These are phyloP conservation scores for Odontomachus brunneus DNA, from an alignment of 1,140 invertebrate species.

Conservation along the genomic window DNA sequence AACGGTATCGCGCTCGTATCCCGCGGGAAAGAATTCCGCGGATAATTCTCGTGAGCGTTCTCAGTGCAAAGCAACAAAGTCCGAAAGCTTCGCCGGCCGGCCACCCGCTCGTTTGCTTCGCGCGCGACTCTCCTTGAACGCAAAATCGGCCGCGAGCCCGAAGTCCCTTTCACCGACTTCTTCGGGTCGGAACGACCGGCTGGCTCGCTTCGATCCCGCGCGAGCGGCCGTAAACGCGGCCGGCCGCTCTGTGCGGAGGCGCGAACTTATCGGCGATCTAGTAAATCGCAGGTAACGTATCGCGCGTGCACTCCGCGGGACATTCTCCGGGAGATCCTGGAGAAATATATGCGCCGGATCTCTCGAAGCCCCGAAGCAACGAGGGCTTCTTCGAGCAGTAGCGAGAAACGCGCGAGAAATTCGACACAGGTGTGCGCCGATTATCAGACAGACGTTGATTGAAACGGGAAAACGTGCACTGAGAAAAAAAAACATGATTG, in stretches of 20 bases:
- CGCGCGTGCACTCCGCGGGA: constrained; percentile 7
- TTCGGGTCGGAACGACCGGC: constrained; percentile 52
- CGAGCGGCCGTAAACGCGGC: constrained; percentile 25
- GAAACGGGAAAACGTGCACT: too few species aligned
- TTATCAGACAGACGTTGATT: too few species aligned
- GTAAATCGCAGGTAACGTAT: constrained; percentile 35
- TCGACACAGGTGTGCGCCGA: too few species aligned
- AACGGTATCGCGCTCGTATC: not conserved
- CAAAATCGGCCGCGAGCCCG: constrained; percentile 74
- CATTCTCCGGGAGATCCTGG: constrained; percentile 25
- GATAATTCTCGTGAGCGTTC: not conserved
- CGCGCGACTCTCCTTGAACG: constrained; percentile 81
- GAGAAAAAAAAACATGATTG: too few species aligned
- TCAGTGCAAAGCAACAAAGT: constrained; percentile 70
- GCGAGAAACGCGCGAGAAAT: too few species aligned
- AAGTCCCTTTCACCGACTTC: constrained; percentile 81
- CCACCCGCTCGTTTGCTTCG: not conserved
- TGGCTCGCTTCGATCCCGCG: constrained; percentile 46
- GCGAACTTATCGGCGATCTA: constrained; percentile 52
- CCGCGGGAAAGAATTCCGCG: constrained; percentile 50
- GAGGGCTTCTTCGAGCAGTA: too few species aligned
- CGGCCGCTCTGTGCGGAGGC: constrained; percentile 20
- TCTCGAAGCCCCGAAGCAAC: too few species aligned
- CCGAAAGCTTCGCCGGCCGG: constrained; percentile 73
- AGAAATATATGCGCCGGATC: constrained; percentile 3